Evolutionary conservation across 2,888 invertebrate species (phyloP).

Genomic region (Tetrapedia diversipes): DNA sequence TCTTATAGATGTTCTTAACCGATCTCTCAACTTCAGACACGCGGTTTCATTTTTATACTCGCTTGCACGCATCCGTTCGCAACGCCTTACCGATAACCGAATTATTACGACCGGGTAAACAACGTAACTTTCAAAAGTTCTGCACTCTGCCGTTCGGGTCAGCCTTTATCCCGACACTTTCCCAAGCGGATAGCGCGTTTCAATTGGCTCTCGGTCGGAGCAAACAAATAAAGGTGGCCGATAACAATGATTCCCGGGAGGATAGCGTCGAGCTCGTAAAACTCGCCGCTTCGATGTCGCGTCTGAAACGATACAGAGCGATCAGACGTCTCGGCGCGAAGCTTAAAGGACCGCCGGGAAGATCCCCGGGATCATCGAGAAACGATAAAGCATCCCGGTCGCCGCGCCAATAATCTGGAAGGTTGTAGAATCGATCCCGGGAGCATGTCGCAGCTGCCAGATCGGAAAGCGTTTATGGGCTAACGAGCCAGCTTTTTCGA

Average conservation of each 20-base stretch:
- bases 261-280: slow-evolving; percentile 24
- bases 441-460: slow-evolving; percentile 9
- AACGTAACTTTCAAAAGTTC: background rate
- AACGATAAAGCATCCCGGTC: slow-evolving; percentile 37
- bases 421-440: slow-evolving; percentile 22
- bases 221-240: slow-evolving; percentile 14
- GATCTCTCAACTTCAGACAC: too few relatives aligned
- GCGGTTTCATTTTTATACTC: too few relatives aligned
- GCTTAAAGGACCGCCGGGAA: slow-evolving; percentile 24
- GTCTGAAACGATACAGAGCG: slow-evolving; percentile 11
- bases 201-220: background rate
- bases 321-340: slow-evolving; percentile 16
- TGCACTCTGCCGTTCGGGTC: background rate
- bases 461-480: slow-evolving; percentile 25
- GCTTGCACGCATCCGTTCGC: too few relatives aligned
- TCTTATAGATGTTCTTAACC: too few relatives aligned
- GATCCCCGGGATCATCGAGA: slow-evolving; percentile 44
- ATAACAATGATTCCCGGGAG: slow-evolving; percentile 24
- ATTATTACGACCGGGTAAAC: too few relatives aligned
- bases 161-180: background rate
- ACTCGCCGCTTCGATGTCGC: slow-evolving; percentile 14
- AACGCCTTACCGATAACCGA: too few relatives aligned
- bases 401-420: slow-evolving; percentile 23
- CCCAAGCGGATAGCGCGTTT: background rate
- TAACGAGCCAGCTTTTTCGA: slow-evolving; percentile 19